phyloP scores from a whole-genome alignment of 2,797 vertebrate species.

The Pangasius larnaudii region DNA sequence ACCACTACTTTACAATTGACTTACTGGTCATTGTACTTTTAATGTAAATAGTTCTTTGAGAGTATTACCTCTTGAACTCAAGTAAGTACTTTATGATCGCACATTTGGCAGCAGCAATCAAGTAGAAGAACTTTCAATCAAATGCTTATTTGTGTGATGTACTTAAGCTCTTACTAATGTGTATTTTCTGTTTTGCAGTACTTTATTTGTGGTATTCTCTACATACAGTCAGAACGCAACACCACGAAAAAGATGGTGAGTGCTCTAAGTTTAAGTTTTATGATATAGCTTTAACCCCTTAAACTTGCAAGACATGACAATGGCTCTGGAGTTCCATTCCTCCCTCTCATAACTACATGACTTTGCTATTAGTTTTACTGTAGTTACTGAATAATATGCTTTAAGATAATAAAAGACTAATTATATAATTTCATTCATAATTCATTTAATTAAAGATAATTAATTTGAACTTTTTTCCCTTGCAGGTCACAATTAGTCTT shows the following conservation, averaged over 20 bases:
- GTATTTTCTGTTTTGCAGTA: constrained; percentile 60
- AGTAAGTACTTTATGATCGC: not conserved
- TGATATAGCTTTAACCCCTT: not conserved
- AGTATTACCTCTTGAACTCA: not conserved
- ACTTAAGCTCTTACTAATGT: not conserved
- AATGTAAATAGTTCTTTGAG: not conserved
- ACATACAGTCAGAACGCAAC: constrained; percentile 67
- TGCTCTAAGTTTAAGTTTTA: not conserved
- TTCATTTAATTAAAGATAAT: not conserved
- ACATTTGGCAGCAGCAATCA: not conserved
- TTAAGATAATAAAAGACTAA: not conserved
- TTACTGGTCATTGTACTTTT: not conserved
- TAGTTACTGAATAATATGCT: not conserved
- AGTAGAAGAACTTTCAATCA: not conserved
- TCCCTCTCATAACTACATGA: not conserved
- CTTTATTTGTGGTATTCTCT: constrained; percentile 68
- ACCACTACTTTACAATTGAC: not conserved
- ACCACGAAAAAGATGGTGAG: constrained; percentile 75
- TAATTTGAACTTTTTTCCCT: not conserved
- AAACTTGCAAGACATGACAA: not conserved
- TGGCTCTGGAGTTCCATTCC: not conserved
- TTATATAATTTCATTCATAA: not conserved
- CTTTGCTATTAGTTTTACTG: not conserved
- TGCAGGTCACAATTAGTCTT: constrained; percentile 56
- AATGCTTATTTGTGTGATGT: not conserved